Conservation (phyloP, 2,888 invertebrate genomes). For the Bugulina stolonifera region DNA sequence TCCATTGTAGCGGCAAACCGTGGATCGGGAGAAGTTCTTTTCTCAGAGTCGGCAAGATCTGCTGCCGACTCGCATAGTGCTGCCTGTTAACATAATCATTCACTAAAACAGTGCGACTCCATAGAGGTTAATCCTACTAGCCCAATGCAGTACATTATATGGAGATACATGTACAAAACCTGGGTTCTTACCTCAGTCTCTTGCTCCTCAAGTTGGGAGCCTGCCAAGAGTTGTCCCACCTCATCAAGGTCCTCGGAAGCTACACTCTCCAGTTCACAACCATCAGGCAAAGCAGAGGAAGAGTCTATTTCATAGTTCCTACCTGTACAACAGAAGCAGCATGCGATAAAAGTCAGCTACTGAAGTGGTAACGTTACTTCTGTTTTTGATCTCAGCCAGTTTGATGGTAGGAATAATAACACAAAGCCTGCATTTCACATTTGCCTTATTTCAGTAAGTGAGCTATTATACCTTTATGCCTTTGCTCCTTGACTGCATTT, state of each 20-base stretch:
- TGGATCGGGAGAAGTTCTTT: too few relatives aligned
- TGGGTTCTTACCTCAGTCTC: not conserved
- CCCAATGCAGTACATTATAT: not conserved
- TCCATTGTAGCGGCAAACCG: not conserved
- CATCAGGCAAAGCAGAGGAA: not conserved
- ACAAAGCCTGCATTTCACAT: too few relatives aligned
- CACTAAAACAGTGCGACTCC: too few relatives aligned
- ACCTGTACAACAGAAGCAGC: not conserved
- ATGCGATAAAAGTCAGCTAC: too few relatives aligned
- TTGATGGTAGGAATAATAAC: too few relatives aligned
- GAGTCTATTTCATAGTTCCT: constrained; percentile 7
- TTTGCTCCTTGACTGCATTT: not conserved
- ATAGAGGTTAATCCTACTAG: too few relatives aligned
- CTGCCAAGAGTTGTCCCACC: not conserved
- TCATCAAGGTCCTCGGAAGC: not conserved
- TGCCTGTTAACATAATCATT: too few relatives aligned
- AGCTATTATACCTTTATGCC: not conserved
- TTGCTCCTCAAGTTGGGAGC: not conserved
- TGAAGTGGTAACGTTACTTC: too few relatives aligned
- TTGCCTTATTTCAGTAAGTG: too few relatives aligned
- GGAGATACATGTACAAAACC: not conserved
- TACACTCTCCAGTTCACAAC: constrained; percentile 7
- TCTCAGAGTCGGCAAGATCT: too few relatives aligned
- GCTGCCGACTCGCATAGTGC: too few relatives aligned
- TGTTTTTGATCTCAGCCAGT: too few relatives aligned